These are phyloP conservation scores for Sardinella longiceps DNA, from an alignment of 2,797 vertebrate genomes.

Conservation along the genomic window DNA sequence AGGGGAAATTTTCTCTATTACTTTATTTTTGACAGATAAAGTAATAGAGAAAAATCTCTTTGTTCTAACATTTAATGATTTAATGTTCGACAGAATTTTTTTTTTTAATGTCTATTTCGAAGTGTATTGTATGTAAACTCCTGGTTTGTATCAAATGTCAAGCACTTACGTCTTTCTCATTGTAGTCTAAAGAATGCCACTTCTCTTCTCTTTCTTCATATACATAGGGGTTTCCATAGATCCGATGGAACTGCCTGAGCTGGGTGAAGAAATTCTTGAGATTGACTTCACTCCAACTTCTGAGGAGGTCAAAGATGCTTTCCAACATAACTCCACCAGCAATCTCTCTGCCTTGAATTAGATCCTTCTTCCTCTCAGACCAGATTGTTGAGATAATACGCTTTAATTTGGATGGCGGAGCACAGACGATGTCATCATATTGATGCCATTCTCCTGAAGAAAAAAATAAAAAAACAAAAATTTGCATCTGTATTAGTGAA, in stretches of 20 bases:
- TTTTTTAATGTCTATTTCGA: too few relatives aligned
- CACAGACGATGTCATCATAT: constrained; percentile 92
- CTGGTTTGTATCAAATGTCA: neutral
- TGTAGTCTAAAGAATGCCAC: constrained; percentile 68
- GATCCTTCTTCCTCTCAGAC: neutral
- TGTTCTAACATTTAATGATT: too few relatives aligned
- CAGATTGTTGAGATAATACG: accelerated
- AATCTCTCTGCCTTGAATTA: constrained; percentile 76
- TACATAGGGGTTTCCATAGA: constrained; percentile 66
- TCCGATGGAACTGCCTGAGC: constrained; percentile 75
- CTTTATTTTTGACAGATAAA: too few relatives aligned
- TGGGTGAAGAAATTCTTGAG: constrained; percentile 77
- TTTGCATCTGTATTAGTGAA: neutral
- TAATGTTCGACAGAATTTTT: too few relatives aligned
- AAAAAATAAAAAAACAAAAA: neutral
- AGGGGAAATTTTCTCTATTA: too few relatives aligned
- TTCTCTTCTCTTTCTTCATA: constrained; percentile 1
- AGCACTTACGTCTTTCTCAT: constrained; percentile 69
- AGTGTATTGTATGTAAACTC: too few relatives aligned
- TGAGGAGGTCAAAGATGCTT: constrained; percentile 82
- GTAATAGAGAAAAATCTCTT: too few relatives aligned
- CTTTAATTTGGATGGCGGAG: neutral
- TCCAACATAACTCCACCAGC: constrained; percentile 81
- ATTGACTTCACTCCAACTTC: constrained; percentile 72
- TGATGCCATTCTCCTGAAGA: constrained; percentile 88